Percentiles rank a stretch among this genome's conserved stretches.
Conservation (phyloP, 1,140 invertebrate genomes). For the Penaeus chinensis region DNA sequence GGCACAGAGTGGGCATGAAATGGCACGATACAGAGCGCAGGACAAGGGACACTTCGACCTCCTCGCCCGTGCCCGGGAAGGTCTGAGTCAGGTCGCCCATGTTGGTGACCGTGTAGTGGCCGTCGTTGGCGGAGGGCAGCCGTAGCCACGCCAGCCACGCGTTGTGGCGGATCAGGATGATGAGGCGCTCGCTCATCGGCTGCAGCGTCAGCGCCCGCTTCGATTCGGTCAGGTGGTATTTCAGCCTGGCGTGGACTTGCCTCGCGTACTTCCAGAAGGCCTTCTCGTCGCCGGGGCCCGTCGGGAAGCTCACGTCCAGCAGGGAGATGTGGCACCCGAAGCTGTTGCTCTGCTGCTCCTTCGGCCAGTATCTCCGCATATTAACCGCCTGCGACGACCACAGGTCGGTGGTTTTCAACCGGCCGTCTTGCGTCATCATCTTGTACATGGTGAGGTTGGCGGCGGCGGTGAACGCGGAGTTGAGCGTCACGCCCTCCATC, state of each 20-base stretch:
- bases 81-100: conserved; percentile 59
- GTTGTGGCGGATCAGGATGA: conserved; percentile 51
- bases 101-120: conserved; percentile 63
- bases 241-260: conserved; percentile 38
- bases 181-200: conserved; percentile 54
- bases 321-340: conserved; percentile 55
- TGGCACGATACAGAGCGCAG: conserved; percentile 62
- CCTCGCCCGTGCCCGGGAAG: conserved; percentile 55
- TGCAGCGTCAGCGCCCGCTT: conserved; percentile 52
- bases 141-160: conserved; percentile 42
- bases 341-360: conserved; percentile 39
- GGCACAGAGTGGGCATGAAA: conserved; percentile 63
- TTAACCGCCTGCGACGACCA: conserved; percentile 43
- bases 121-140: conserved; percentile 58
- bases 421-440: conserved; percentile 22
- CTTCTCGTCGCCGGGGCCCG: conserved; percentile 22
- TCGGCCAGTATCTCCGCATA: conserved; percentile 56
- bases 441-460: conserved; percentile 47
- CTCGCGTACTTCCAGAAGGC: conserved; percentile 60
- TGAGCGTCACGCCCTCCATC: conserved; percentile 52
- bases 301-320: conserved; percentile 47
- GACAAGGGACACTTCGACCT: conserved; percentile 49
- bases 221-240: conserved; percentile 45
- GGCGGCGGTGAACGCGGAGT: conserved; percentile 51
- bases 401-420: conserved; percentile 24